A percentile compares a stretch with the other conserved stretches of the same genome.
Evolutionary conservation across 2,888 invertebrate species (phyloP).

Genomic region (Ormia ochracea): DNA sequence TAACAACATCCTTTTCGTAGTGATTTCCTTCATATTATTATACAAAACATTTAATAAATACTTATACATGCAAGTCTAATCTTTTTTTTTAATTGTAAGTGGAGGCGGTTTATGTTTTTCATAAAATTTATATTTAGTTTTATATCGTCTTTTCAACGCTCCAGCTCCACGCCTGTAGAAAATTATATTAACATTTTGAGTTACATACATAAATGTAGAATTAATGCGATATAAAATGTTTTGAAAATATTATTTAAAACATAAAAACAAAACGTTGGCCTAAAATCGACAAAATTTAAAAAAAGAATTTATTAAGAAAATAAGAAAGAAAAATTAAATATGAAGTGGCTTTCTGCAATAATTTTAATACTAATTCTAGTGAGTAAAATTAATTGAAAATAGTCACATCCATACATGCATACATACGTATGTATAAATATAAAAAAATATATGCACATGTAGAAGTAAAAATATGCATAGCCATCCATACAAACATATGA

Average conservation of each 20-base stretch:
- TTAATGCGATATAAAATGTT: conserved; percentile 6
- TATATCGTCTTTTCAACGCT: conserved; percentile 55
- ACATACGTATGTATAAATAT: no score
- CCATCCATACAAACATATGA: no score
- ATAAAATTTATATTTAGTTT: conserved; percentile 54
- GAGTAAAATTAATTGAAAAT: conserved; percentile 46
- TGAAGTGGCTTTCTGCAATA: conserved; percentile 55
- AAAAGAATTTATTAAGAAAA: neutral
- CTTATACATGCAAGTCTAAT: conserved; percentile 51
- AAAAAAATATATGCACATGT: no score
- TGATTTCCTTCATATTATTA: conserved; percentile 64
- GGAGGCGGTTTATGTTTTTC: conserved; percentile 47
- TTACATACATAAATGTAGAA: no score
- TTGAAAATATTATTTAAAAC: conserved; percentile 26
- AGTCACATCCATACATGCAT: no score
- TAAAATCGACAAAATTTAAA: neutral
- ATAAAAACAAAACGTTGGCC: neutral
- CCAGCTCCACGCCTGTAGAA: conserved; percentile 27
- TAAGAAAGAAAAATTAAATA: conserved; percentile 16
- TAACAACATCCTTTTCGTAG: conserved; percentile 67
- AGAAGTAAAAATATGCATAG: no score
- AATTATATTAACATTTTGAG: conserved; percentile 10
- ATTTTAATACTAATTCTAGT: conserved; percentile 49
- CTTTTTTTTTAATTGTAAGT: conserved; percentile 45
- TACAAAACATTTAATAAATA: conserved; percentile 26